Conservation (phyloP, 2,888 invertebrate genomes). For the Nemoura dubitans region DNA sequence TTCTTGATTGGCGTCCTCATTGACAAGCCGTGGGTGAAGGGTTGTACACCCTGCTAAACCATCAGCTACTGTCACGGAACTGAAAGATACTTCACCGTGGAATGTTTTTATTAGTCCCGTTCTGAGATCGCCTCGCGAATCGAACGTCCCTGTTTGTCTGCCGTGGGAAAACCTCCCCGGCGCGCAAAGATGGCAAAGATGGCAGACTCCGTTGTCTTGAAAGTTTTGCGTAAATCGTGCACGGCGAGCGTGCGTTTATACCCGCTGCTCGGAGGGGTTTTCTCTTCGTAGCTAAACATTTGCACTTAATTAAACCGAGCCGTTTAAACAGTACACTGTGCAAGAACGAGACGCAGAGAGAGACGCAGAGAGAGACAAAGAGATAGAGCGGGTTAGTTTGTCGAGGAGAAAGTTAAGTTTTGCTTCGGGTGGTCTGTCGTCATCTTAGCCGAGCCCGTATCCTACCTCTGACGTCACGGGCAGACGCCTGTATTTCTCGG, state of each 20-base stretch:
- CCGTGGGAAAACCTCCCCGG: slow-evolving; percentile 30
- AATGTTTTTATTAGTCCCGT: slow-evolving; percentile 29
- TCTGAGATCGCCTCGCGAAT: background rate
- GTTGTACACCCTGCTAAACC: background rate
- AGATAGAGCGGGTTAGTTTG: slow-evolving; percentile 41
- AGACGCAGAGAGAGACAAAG: slow-evolving; percentile 15
- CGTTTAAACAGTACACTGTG: slow-evolving; percentile 34
- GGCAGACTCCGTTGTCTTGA: background rate
- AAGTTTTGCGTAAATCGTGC: slow-evolving; percentile 33
- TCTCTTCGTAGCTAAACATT: slow-evolving; percentile 46
- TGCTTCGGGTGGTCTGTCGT: slow-evolving; percentile 41
- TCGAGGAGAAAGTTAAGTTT: slow-evolving; percentile 42
- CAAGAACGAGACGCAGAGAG: background rate
- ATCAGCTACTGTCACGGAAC: background rate
- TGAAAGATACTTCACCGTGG: slow-evolving; percentile 2
- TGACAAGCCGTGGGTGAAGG: background rate
- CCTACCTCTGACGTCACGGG: slow-evolving; percentile 27
- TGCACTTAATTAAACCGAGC: slow-evolving; percentile 46
- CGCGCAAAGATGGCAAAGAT: background rate
- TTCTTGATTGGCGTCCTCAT: background rate
- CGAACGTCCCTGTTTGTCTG: background rate
- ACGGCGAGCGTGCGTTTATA: slow-evolving; percentile 28
- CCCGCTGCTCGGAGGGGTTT: slow-evolving; percentile 41
- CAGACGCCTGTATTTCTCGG: slow-evolving; percentile 21
- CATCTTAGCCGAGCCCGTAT: slow-evolving; percentile 21